Base-by-base conservation (phyloP, 2,888 invertebrate genomes). In the Pristionchus japonicus region DNA sequence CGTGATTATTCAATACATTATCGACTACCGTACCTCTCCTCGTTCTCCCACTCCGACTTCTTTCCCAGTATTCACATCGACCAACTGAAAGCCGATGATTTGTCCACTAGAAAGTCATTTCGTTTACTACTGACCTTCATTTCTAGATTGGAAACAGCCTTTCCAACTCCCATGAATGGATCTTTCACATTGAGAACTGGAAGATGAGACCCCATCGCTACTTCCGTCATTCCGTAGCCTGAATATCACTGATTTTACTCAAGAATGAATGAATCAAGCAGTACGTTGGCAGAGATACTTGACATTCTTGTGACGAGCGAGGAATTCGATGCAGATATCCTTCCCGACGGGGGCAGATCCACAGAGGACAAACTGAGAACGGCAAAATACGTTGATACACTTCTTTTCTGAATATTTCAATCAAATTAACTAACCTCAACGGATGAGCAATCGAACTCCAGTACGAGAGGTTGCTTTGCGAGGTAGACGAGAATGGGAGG, bases 401-500 rank as follows among this genome's bases (percentile, higher is more conserved):
- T n/a, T n/a, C n/a, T n/a, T n/a, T n/a, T n/a, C n/a, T n/a, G n/a
- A n/a, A n/a, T n/a, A n/a, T n/a, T n/a, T n/a, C n/a, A n/a, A n/a
- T n/a, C n/a, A n/a, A n/a, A n/a, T n/a, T n/a, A n/a, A n/a, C n/a
- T n/a, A 43, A 86, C 86, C 86, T 86, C 95, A 4, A 97, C 94
- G n/a, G 96, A 96, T 0, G 96, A 96, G 89, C 97, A 95, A 95
- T 97, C 96, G 93, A 97, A 97, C 89, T 96, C 96, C 74, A 96
- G 95, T 1, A 97, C 96, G 82, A 96, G 95, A 0, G 96, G 96
- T 94, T 96, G 95, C 88, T 96, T 96, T 0, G 96, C 96, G 95
- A 97, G 96, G 91, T 97, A 96, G 43, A 97, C 96, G 94, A 97
- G 96, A 87, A 97, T 95, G n/a, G 97, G 97, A 6, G 97, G 97